A percentile compares a stretch with the other conserved stretches of the same genome.
phyloP scores from a whole-genome alignment of 1,140 invertebrate species.

The Drosophila fuyamai region DNA sequence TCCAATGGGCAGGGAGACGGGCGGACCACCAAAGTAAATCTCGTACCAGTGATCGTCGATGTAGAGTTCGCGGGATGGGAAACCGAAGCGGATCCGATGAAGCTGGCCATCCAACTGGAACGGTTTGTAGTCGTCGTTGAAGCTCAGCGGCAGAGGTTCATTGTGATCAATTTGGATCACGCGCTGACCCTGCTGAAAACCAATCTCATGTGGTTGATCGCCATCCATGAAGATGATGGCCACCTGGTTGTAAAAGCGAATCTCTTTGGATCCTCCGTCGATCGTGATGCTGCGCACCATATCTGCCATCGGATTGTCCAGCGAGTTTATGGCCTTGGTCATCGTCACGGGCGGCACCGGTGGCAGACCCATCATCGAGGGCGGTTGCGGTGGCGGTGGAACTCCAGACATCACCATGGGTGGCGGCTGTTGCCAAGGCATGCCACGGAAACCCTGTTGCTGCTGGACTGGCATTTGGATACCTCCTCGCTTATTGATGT shows the following conservation, averaged over 20 bases:
- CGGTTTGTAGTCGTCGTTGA: slow-evolving; percentile 90
- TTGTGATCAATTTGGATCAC: slow-evolving; percentile 90
- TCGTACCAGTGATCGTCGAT: slow-evolving; percentile 95
- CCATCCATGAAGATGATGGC: slow-evolving; percentile 93
- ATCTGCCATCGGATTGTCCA: slow-evolving; percentile 81
- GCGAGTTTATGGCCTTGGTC: slow-evolving; percentile 76
- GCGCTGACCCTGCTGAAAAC: slow-evolving; percentile 90
- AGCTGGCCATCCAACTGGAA: slow-evolving; percentile 89
- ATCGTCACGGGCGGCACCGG: slow-evolving; percentile 52
- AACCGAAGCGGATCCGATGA: slow-evolving; percentile 94
- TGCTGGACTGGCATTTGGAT: slow-evolving; percentile 20
- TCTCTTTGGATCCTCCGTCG: slow-evolving; percentile 92
- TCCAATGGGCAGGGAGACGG: slow-evolving; percentile 92
- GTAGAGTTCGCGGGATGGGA: slow-evolving; percentile 95
- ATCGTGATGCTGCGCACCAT: slow-evolving; percentile 91
- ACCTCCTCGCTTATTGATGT: slow-evolving; percentile 8
- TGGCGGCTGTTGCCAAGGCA: slow-evolving; percentile 73
- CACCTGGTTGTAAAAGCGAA: slow-evolving; percentile 93
- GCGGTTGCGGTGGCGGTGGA: slow-evolving; percentile 72
- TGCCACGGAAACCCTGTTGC: slow-evolving; percentile 49
- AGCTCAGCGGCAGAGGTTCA: slow-evolving; percentile 88
- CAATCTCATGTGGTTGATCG: slow-evolving; percentile 94
- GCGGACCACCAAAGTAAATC: slow-evolving; percentile 95
- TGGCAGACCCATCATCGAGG: slow-evolving; percentile 51
- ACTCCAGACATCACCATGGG: slow-evolving; percentile 47